Conservation (phyloP, 2,888 invertebrate genomes). For the Villa cingulata region DNA sequence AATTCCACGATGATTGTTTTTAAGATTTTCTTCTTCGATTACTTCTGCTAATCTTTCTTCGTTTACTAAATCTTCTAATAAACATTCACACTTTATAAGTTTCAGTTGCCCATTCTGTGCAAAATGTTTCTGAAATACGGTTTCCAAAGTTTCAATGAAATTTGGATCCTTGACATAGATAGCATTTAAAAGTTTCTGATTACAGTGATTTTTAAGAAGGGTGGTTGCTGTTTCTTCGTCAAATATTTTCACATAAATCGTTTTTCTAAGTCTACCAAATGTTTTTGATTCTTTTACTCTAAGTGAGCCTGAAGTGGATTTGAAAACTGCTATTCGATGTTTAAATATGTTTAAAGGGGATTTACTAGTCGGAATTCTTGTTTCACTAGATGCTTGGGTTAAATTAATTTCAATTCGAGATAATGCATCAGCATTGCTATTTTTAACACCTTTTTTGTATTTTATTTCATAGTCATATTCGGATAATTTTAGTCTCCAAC, state of each 20-base stretch:
- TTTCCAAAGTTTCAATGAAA: not conserved
- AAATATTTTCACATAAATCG: too few relatives aligned
- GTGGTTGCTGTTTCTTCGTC: too few relatives aligned
- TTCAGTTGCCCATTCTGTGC: not conserved
- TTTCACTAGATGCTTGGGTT: not conserved
- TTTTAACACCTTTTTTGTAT: too few relatives aligned
- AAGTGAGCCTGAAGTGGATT: too few relatives aligned
- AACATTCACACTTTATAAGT: not conserved
- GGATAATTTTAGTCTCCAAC: too few relatives aligned
- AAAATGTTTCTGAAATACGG: not conserved
- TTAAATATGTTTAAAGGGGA: too few relatives aligned
- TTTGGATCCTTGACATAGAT: conserved; percentile 2
- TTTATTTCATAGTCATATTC: too few relatives aligned
- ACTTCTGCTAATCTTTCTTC: conserved; percentile 9
- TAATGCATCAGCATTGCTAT: conserved; percentile 13
- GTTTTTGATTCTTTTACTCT: too few relatives aligned
- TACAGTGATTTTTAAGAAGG: not conserved
- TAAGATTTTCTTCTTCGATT: conserved; percentile 12
- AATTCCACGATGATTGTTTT: conserved; percentile 16
- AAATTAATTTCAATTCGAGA: not conserved
- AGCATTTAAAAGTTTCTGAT: conserved; percentile 6
- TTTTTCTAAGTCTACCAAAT: too few relatives aligned
- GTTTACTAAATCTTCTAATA: conserved; percentile 7
- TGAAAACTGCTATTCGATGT: too few relatives aligned
- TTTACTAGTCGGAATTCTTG: too few relatives aligned